Evolutionary conservation across 92 coral and sea anemone species (phyloP), one percentile per base, ranked within the genome.

Genomic region (Epizoanthus rinbou): DNA sequence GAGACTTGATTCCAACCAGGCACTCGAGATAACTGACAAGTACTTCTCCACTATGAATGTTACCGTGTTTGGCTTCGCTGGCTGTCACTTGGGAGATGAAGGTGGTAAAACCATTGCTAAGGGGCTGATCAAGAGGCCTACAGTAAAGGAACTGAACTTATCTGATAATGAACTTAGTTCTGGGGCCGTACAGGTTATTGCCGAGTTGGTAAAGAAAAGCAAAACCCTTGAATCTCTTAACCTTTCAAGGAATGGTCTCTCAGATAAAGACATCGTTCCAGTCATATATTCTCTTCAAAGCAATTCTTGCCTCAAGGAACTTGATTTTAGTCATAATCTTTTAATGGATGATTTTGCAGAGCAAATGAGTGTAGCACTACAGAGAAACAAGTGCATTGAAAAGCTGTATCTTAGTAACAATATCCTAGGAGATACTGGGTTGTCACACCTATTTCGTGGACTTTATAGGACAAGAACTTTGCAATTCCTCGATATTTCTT

Each of bases 401-500:
- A 81, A 88, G 33, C 89, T 97, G 31, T 75, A 82, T 74, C 83
- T 97, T 6, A 80, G 91, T 11, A 93, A 94, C 80, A 94, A 97
- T 86, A 93, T 82, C 39, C 85, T 97, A 2, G 93, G 88, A 33
- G 83, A 75, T 2, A 90, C 70, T 5, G 99, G 98, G 23, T 33
- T 94, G 31, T 81, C 81, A 21, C 89, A 88, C 37, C 74, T 97
- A 92, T 66, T 76, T 43, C 70, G 80, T 9, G 97, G 95, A 9
- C 76, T 97, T 43, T 89, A 56, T 52, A 90, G 82, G 60, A 80
- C 90, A 8, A 65, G 19, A 57, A 62, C 90, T n/a, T 87, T 97
- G 69, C 80, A 90, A 47, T 84, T 50, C 43, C 84, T 97, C 18
- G 91, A 94, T 80, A 82, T 97, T n/a, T 97, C 99, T 18, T 97